phyloP scores from a whole-genome alignment of 1,140 invertebrate genomes.

The Chymomyza costata region DNA sequence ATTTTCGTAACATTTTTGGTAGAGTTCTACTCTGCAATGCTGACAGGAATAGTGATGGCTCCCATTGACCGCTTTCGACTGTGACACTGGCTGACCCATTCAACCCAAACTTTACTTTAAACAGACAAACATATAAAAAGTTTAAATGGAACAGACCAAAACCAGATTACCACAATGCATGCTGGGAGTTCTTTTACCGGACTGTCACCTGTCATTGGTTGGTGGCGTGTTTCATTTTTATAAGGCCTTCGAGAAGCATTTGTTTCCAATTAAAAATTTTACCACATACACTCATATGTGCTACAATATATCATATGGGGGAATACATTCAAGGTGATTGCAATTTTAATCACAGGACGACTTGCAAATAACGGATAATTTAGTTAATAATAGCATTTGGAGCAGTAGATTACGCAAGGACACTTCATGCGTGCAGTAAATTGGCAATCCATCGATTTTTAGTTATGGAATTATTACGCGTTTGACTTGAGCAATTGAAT shows the following conservation, averaged over 20 bases:
- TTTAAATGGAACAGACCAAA: too few relatives aligned
- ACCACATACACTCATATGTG: conserved; percentile 5
- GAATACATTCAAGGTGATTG: conserved; percentile 21
- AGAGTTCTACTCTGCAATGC: too few relatives aligned
- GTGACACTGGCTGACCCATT: too few relatives aligned
- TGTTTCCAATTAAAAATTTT: conserved; percentile 62
- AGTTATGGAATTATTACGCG: conserved; percentile 5
- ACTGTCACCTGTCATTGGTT: too few relatives aligned
- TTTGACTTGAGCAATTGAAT: conserved; percentile 39
- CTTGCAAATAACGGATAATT: conserved; percentile 2
- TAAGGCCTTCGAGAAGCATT: conserved; percentile 53
- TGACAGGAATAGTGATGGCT: too few relatives aligned
- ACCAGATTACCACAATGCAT: too few relatives aligned
- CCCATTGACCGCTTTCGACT: too few relatives aligned
- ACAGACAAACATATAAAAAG: too few relatives aligned
- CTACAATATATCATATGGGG: not conserved
- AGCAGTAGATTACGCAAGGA: too few relatives aligned
- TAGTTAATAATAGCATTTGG: conserved; percentile 6
- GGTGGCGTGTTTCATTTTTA: conserved; percentile 46
- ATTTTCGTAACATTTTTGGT: too few relatives aligned
- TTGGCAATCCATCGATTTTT: conserved; percentile 31
- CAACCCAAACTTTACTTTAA: too few relatives aligned
- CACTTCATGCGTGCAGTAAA: conserved; percentile 3
- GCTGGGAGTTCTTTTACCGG: too few relatives aligned
- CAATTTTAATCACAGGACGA: conserved; percentile 49